Percentiles rank a stretch among this genome's conserved stretches.
These are phyloP conservation scores for Sebastiscus tertius DNA, from an alignment of 2,797 vertebrate species.

Conservation along the genomic window DNA sequence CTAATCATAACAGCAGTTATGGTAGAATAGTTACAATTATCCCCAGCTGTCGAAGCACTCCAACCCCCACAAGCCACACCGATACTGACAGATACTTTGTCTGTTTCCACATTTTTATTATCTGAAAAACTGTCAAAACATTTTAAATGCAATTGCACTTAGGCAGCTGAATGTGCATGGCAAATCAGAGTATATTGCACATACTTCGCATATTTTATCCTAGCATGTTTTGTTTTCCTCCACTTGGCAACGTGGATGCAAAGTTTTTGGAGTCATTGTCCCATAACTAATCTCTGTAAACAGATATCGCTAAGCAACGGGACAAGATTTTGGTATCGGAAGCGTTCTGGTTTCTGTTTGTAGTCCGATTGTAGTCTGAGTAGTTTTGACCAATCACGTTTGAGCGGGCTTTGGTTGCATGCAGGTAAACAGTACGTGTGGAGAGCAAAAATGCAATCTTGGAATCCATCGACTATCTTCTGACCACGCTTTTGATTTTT, in stretches of 20 bases:
- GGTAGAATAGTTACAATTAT: slow-evolving; percentile 33
- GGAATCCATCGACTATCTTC: neutral
- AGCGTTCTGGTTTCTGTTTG: neutral
- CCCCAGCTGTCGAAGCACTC: slow-evolving; percentile 26
- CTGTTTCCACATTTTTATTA: slow-evolving; percentile 10
- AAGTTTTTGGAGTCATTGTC: neutral
- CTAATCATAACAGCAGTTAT: slow-evolving; percentile 45
- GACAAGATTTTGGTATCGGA: neutral
- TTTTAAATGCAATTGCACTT: slow-evolving; percentile 16
- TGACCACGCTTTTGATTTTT: neutral
- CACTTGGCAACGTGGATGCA: neutral
- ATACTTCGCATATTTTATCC: neutral
- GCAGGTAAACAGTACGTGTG: neutral
- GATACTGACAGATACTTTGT: neutral
- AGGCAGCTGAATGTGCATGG: neutral
- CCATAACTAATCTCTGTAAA: neutral
- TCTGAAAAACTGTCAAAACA: slow-evolving; percentile 18
- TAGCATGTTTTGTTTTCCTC: neutral
- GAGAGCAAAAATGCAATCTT: neutral
- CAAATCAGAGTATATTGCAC: neutral
- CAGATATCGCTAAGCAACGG: neutral
- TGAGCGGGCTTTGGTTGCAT: neutral
- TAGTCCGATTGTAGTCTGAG: neutral
- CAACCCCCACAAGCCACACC: neutral
- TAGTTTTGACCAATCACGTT: neutral